A percentile compares a stretch with the other conserved stretches of the same genome.
These are phyloP conservation scores for Sphenopsis melanotis DNA, from an alignment of 2,797 vertebrate genomes.

Conservation along the genomic window DNA sequence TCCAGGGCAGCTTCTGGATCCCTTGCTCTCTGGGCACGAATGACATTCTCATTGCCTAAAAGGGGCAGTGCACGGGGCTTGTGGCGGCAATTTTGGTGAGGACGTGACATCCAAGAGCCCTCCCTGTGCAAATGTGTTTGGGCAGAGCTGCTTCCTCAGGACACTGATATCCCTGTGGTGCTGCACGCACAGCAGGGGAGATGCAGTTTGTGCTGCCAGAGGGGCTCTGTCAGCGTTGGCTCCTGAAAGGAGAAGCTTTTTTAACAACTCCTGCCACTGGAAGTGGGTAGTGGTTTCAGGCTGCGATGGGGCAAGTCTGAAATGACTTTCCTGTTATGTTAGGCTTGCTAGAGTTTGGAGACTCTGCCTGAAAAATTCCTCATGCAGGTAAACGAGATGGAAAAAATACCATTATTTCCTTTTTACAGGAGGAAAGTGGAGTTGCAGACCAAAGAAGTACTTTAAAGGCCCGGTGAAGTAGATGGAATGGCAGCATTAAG, in stretches of 20 bases:
- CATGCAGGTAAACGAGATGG: not conserved
- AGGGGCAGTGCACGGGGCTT: accelerated
- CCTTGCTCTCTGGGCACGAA: accelerated
- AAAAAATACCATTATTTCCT: not conserved
- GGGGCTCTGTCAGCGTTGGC: accelerated
- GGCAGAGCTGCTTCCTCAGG: not conserved
- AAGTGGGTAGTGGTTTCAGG: not conserved
- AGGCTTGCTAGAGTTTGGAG: not conserved
- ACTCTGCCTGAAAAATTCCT: not conserved
- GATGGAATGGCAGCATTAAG: not conserved
- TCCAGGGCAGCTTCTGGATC: not conserved
- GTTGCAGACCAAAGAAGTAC: not conserved
- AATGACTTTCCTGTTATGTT: not conserved
- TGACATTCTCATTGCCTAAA: accelerated
- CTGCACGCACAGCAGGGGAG: accelerated
- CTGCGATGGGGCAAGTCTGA: not conserved
- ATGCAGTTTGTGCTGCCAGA: not conserved
- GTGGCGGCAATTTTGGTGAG: not conserved
- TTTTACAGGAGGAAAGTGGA: not conserved
- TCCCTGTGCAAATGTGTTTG: not conserved
- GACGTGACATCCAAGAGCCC: accelerated
- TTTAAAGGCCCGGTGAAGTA: not conserved
- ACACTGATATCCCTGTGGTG: not conserved
- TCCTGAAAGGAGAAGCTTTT: not conserved
- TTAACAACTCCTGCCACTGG: not conserved